phyloP scores from a whole-genome alignment of 2,888 invertebrate species.

The Osmoderma eremita region DNA sequence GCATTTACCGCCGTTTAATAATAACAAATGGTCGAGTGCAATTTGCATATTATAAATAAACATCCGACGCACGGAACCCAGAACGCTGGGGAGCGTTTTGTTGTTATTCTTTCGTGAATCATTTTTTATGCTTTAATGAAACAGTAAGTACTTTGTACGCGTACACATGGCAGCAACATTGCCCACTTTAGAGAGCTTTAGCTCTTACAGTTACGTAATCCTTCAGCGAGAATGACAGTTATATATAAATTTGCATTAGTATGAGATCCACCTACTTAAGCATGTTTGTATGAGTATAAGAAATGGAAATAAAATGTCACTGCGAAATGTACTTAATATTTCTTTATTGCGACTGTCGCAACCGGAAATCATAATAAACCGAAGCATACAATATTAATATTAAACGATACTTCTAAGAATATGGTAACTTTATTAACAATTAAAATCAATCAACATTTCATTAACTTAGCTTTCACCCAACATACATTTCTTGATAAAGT shows the following conservation, averaged over 20 bases:
- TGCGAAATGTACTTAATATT: too few species aligned
- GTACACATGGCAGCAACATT: conserved; percentile 26
- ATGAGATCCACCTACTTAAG: conserved; percentile 12
- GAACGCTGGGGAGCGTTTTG: conserved; percentile 17
- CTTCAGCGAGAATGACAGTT: conserved; percentile 10
- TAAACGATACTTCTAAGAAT: too few species aligned
- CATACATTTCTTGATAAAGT: too few species aligned
- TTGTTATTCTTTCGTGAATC: conserved; percentile 36
- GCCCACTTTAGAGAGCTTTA: conserved; percentile 26
- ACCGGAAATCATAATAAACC: too few species aligned
- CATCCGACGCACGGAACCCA: conserved; percentile 21
- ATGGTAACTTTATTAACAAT: too few species aligned
- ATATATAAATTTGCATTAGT: conserved; percentile 34
- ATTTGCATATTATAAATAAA: conserved; percentile 38
- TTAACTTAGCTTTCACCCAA: too few species aligned
- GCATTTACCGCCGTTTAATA: conserved; percentile 35
- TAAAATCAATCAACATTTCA: too few species aligned
- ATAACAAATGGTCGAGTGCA: conserved; percentile 38
- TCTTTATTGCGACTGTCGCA: too few species aligned
- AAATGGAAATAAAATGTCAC: too few species aligned
- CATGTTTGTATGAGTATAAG: background rate
- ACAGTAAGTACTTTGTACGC: conserved; percentile 34
- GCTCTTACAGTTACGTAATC: conserved; percentile 14
- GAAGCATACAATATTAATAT: too few species aligned
- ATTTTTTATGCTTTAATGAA: conserved; percentile 27